phyloP scores from a whole-genome alignment of 1,140 invertebrate species.

The Halesus radiatus region DNA sequence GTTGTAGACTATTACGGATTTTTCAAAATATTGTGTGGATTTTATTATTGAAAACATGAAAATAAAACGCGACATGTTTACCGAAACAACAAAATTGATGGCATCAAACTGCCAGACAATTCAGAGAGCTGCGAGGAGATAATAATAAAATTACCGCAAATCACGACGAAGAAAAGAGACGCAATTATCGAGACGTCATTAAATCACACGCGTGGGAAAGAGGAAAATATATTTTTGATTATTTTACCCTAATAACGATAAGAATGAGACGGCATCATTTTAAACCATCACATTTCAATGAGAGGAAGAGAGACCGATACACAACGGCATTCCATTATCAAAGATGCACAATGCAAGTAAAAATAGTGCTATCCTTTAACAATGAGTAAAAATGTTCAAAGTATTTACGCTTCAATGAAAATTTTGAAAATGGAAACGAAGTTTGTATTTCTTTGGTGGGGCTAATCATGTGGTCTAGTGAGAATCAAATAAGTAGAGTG shows the following conservation, averaged over 20 bases:
- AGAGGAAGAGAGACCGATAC: constrained; percentile 13
- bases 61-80: constrained; percentile 9
- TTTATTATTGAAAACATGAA: neutral
- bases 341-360: constrained; percentile 5
- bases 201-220: constrained; percentile 10
- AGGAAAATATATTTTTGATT: neutral
- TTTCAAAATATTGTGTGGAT: neutral
- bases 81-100: constrained; percentile 19
- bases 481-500: too few species aligned
- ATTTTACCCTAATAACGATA: neutral
- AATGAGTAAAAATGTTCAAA: neutral
- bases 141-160: neutral
- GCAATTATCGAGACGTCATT: neutral
- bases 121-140: neutral
- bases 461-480: too few species aligned
- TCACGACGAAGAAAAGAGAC: neutral
- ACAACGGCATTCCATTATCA: constrained; percentile 32
- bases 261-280: neutral
- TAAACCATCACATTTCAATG: too few species aligned
- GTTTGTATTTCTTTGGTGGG: neutral
- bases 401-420: neutral
- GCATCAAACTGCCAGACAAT: constrained; percentile 18
- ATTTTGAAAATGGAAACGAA: neutral
- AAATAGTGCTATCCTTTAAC: neutral
- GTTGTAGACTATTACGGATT: neutral